phyloP scores from a whole-genome alignment of 2,797 vertebrate species.

The Tarsius wallacei region DNA sequence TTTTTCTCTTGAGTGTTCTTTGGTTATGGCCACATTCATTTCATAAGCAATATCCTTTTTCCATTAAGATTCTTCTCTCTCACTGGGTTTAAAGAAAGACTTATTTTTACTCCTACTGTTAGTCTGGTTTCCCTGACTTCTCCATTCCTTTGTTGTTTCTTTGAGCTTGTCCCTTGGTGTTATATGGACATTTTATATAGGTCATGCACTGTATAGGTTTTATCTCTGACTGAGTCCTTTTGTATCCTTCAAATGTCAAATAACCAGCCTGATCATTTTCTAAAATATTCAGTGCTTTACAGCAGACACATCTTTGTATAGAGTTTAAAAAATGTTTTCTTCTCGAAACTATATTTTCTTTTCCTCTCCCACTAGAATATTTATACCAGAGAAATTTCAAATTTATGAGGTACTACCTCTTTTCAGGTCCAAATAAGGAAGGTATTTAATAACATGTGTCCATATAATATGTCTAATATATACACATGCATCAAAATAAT shows the following conservation, averaged over 20 bases:
- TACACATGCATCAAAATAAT: neutral
- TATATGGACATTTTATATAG: conserved; percentile 83
- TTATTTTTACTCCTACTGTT: conserved; percentile 76
- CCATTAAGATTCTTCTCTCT: conserved; percentile 68
- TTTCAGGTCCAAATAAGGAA: neutral
- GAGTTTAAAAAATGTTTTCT: conserved; percentile 37
- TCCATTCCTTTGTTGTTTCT: conserved; percentile 78
- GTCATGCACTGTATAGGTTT: conserved; percentile 74
- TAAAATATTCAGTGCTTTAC: conserved; percentile 66
- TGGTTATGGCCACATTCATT: conserved; percentile 46
- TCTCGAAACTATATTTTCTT: conserved; percentile 2
- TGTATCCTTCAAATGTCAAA: conserved; percentile 81
- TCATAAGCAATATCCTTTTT: conserved; percentile 70
- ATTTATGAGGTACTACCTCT: neutral
- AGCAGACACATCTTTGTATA: neutral
- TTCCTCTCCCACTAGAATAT: neutral
- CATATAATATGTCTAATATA: neutral
- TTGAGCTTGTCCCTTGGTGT: conserved; percentile 73
- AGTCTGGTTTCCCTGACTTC: conserved; percentile 65
- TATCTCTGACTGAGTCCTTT: conserved; percentile 66
- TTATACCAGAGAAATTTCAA: conserved; percentile 30
- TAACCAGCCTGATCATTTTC: conserved; percentile 56
- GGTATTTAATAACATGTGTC: neutral
- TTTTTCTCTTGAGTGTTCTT: conserved; percentile 60
- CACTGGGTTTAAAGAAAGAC: conserved; percentile 74